Evolutionary conservation across 2,888 invertebrate genomes (phyloP).

Genomic region (Diarsia mendica): DNA sequence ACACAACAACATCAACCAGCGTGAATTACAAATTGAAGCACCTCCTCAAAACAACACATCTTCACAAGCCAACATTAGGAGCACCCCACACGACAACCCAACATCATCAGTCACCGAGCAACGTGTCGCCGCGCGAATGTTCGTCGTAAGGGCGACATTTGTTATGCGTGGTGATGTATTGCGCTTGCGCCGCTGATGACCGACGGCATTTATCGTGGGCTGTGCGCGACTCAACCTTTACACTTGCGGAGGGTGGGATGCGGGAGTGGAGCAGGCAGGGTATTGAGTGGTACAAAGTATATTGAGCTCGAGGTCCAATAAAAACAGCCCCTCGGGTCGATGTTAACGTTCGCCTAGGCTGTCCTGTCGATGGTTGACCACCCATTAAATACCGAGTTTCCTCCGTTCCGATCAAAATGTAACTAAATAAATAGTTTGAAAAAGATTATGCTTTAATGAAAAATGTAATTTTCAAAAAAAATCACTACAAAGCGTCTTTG

Average conservation of each 20-base stretch:
- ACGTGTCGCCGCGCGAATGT: conserved; percentile 65
- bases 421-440: too few species aligned
- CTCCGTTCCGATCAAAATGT: too few species aligned
- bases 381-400: too few species aligned
- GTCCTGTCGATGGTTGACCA: too few species aligned
- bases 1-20: background rate
- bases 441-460: too few species aligned
- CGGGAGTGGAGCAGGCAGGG: conserved; percentile 28
- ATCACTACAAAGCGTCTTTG: too few species aligned
- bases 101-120: conserved; percentile 59
- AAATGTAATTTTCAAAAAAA: too few species aligned
- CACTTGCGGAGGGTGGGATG: conserved; percentile 40
- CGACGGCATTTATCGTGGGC: conserved; percentile 79
- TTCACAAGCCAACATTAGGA: conserved; percentile 35
- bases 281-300: background rate
- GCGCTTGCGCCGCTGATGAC: conserved; percentile 72
- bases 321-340: too few species aligned
- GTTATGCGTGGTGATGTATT: conserved; percentile 74
- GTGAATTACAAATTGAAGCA: background rate
- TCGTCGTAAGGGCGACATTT: conserved; percentile 68
- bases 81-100: conserved; percentile 46
- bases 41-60: background rate
- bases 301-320: background rate
- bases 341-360: too few species aligned
- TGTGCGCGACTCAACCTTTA: conserved; percentile 67